These are phyloP conservation scores for Crocallis elinguaria DNA, from an alignment of 2,888 invertebrate species.

Conservation along the genomic window DNA sequence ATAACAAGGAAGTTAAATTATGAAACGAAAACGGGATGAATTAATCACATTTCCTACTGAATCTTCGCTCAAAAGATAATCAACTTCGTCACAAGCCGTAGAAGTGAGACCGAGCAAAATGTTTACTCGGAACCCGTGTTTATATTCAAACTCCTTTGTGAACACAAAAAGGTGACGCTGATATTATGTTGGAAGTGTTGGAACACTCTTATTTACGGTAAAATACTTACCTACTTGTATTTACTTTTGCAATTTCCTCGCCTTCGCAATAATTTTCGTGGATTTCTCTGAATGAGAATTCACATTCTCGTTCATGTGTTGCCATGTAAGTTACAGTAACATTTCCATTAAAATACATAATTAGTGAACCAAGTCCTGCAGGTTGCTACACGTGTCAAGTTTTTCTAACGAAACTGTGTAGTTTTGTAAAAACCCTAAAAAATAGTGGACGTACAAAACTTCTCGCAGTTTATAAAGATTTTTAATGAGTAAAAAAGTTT, in stretches of 20 bases:
- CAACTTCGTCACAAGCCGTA: conserved; percentile 21
- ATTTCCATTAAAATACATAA: conserved; percentile 28
- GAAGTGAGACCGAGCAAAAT: conserved; percentile 25
- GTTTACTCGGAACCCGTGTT: conserved; percentile 27
- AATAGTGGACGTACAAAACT: no score
- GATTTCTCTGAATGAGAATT: conserved; percentile 14
- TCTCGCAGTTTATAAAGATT: no score
- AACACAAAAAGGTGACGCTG: conserved; percentile 32
- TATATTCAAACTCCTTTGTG: conserved; percentile 37
- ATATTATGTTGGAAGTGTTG: conserved; percentile 20
- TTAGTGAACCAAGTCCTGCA: conserved; percentile 3
- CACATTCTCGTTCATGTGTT: no score
- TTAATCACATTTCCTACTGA: conserved; percentile 23
- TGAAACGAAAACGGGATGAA: conserved; percentile 17
- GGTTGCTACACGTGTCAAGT: background rate
- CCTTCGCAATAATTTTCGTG: conserved; percentile 27
- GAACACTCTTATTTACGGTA: conserved; percentile 26
- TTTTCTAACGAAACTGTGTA: background rate
- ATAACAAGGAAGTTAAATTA: conserved; percentile 17
- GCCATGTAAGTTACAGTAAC: conserved; percentile 24
- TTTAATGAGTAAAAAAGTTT: no score
- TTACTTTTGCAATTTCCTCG: conserved; percentile 28
- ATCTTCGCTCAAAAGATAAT: conserved; percentile 28
- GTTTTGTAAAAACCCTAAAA: background rate
- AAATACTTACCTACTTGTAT: conserved; percentile 26